These are phyloP conservation scores for Margaritifera margaritifera DNA, from an alignment of 2,888 invertebrate genomes.

Conservation along the genomic window DNA sequence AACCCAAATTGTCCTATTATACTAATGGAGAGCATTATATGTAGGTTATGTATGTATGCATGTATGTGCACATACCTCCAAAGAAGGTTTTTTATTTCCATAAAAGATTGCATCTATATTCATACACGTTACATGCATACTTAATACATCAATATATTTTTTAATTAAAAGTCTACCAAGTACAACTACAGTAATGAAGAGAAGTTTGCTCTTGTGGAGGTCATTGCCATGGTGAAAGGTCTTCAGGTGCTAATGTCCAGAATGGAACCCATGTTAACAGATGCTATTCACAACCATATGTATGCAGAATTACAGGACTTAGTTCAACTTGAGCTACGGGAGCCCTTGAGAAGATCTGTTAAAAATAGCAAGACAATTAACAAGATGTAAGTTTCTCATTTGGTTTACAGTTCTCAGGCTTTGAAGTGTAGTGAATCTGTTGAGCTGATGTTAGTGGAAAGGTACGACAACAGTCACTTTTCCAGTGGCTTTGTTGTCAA, in stretches of 20 bases:
- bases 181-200: conserved; percentile 98
- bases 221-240: conserved; percentile 99
- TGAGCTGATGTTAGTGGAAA: too few species aligned
- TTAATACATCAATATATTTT: background rate
- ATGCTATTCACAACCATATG: conserved; percentile 91
- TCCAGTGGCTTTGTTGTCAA: too few species aligned
- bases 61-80: background rate
- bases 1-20: too few species aligned
- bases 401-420: too few species aligned
- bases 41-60: too few species aligned
- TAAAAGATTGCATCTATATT: too few species aligned
- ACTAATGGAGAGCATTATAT: too few species aligned
- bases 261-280: conserved; percentile 97
- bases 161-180: conserved; percentile 83
- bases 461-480: too few species aligned
- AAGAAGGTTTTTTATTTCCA: background rate
- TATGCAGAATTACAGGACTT: conserved; percentile 98
- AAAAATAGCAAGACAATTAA: conserved; percentile 98
- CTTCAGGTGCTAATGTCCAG: conserved; percentile 92
- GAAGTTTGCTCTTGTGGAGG: conserved; percentile 97
- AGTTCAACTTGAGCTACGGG: conserved; percentile 89
- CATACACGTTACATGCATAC: background rate
- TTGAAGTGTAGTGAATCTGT: too few species aligned
- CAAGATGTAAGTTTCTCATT: conserved; percentile 59
- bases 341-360: conserved; percentile 94